Conservation (phyloP, 2,888 invertebrate genomes). For the Diogma glabrata region DNA sequence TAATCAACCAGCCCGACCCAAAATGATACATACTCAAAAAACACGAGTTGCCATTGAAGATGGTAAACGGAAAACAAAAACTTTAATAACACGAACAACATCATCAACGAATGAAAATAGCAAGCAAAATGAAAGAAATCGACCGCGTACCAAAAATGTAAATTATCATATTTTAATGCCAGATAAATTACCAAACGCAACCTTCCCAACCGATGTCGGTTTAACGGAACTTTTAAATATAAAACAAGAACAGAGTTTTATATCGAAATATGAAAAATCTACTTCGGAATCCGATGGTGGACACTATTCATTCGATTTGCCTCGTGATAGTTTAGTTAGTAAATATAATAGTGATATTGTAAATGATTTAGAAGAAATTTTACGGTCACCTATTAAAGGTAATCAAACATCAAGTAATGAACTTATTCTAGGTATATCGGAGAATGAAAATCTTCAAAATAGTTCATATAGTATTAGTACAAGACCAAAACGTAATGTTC, state of each 20-base stretch:
- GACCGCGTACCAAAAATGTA: conserved; percentile 54
- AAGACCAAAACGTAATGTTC: not conserved
- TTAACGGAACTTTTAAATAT: conserved; percentile 25
- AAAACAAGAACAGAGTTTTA: conserved; percentile 16
- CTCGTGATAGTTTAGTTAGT: conserved; percentile 28
- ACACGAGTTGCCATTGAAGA: conserved; percentile 43
- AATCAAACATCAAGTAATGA: conserved; percentile 1
- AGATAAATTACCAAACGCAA: conserved; percentile 41
- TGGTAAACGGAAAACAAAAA: conserved; percentile 46
- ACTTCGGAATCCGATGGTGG: conserved; percentile 20
- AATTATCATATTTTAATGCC: conserved; percentile 45
- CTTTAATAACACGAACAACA: conserved; percentile 37
- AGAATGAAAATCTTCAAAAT: not conserved
- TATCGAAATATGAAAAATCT: conserved; percentile 19
- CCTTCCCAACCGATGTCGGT: conserved; percentile 34
- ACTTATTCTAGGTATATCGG: not conserved
- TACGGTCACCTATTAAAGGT: conserved; percentile 31
- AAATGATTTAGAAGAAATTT: conserved; percentile 35
- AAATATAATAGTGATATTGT: conserved; percentile 33
- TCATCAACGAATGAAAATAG: not conserved
- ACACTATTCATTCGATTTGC: conserved; percentile 21
- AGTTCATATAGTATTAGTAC: not conserved
- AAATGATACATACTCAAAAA: conserved; percentile 69
- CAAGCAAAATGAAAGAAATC: conserved; percentile 37
- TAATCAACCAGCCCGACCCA: conserved; percentile 43